Evolutionary conservation across 2,113 vertebrate genomes (phyloP).

Genomic region (Opisthocomus hoazin): DNA sequence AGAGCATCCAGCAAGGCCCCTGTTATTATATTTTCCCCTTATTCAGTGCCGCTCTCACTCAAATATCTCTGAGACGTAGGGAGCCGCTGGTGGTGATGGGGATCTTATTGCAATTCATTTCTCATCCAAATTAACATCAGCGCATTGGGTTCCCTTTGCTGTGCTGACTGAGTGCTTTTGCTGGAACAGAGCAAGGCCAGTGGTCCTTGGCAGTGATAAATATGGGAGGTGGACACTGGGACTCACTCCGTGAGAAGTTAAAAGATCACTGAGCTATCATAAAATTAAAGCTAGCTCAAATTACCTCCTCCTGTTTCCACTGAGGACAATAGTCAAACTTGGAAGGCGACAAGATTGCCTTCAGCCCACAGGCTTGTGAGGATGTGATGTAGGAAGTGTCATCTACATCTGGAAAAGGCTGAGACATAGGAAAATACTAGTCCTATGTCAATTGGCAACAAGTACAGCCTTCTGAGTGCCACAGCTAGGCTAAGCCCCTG

Average conservation of each 20-base stretch:
- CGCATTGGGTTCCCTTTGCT: conserved; percentile 17
- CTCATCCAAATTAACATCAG: conserved; percentile 57
- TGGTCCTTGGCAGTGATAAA: background rate
- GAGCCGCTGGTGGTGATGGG: background rate
- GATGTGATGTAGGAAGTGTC: background rate
- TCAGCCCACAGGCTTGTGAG: background rate
- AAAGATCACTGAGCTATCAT: background rate
- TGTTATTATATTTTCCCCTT: background rate
- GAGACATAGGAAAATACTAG: background rate
- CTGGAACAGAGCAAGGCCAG: background rate
- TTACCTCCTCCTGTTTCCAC: background rate
- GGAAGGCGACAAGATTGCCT: background rate
- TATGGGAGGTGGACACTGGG: background rate
- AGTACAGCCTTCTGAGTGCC: background rate
- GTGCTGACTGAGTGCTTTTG: conserved; percentile 12
- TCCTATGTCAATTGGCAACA: background rate
- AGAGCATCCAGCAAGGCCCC: background rate
- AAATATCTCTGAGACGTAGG: background rate
- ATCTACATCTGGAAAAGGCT: background rate
- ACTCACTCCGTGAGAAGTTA: background rate
- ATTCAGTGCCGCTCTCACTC: background rate
- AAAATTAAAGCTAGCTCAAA: background rate
- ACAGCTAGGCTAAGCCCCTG: background rate
- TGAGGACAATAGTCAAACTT: background rate
- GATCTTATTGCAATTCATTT: conserved; percentile 21